These are phyloP conservation scores for Cantharis lateralis DNA, from an alignment of 2,888 invertebrate species.

Conservation along the genomic window DNA sequence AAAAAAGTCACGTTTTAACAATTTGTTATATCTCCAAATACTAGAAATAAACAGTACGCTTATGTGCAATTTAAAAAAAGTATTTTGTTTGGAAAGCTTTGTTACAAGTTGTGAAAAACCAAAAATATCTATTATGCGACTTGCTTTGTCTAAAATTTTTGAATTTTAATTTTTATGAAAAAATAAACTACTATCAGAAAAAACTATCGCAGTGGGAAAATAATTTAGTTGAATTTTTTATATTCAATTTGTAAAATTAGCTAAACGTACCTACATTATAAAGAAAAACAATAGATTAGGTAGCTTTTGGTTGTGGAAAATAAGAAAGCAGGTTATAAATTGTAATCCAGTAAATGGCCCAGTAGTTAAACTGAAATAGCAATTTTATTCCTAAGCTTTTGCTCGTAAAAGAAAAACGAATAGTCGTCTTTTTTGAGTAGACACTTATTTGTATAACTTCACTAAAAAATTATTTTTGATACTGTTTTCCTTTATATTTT, in stretches of 20 bases:
- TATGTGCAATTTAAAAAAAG: neutral
- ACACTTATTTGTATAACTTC: neutral
- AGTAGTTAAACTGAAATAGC: slow-evolving; percentile 14
- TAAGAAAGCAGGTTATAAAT: slow-evolving; percentile 8
- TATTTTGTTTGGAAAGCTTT: neutral
- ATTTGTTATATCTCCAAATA: neutral
- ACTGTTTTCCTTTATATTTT: neutral
- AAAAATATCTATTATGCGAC: neutral
- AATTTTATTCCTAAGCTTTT: slow-evolving; percentile 6
- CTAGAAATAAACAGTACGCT: neutral
- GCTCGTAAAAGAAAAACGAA: slow-evolving; percentile 2
- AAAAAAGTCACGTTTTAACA: neutral
- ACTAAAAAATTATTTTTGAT: neutral
- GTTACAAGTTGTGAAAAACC: neutral
- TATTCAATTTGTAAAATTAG: neutral
- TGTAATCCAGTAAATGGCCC: slow-evolving; percentile 13
- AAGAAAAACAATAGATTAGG: neutral
- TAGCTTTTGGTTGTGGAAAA: slow-evolving; percentile 4
- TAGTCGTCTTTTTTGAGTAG: neutral
- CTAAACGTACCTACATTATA: neutral
- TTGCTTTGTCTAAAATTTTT: neutral
- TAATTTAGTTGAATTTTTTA: neutral
- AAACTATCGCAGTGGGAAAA: neutral
- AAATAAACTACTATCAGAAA: too few species aligned
- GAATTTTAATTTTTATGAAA: too few species aligned